Conservation (phyloP, 2,797 vertebrate species). For the Sebastes diploproa region DNA sequence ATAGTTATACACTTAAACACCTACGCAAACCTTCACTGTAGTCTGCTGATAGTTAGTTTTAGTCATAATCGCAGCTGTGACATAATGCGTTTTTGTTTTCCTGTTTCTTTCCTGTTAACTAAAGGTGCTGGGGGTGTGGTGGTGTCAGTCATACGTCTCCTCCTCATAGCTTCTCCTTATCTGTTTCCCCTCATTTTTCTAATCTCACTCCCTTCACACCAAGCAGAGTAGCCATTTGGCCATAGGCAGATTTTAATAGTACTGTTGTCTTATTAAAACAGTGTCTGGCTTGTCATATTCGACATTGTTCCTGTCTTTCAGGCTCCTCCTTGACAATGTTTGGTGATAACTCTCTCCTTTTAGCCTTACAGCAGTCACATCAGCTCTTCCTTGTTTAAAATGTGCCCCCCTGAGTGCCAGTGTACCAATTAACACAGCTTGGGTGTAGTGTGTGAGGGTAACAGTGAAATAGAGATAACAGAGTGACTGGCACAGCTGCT, state of each 20-base stretch:
- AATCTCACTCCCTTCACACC: background rate
- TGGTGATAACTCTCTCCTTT: background rate
- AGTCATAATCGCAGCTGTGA: background rate
- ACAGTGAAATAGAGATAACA: constrained; percentile 25
- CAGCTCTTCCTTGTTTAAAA: background rate
- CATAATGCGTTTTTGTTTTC: background rate
- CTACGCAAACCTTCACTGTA: background rate
- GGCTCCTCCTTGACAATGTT: background rate
- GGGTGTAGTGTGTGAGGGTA: background rate
- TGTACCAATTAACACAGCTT: constrained; percentile 7
- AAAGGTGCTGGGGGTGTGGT: background rate
- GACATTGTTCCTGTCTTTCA: background rate
- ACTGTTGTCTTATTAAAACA: background rate
- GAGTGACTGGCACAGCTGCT: constrained; percentile 24
- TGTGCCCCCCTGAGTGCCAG: background rate
- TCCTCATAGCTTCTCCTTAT: background rate
- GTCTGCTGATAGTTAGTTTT: background rate
- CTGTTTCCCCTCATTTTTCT: background rate
- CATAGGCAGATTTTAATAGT: background rate
- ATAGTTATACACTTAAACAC: constrained; percentile 6
- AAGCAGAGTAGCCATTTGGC: constrained; percentile 12
- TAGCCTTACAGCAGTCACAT: background rate
- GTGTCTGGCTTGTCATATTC: background rate
- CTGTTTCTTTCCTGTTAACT: background rate
- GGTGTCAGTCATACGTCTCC: background rate